Conservation (phyloP, 1,140 invertebrate genomes). For the Penaeus chinensis region DNA sequence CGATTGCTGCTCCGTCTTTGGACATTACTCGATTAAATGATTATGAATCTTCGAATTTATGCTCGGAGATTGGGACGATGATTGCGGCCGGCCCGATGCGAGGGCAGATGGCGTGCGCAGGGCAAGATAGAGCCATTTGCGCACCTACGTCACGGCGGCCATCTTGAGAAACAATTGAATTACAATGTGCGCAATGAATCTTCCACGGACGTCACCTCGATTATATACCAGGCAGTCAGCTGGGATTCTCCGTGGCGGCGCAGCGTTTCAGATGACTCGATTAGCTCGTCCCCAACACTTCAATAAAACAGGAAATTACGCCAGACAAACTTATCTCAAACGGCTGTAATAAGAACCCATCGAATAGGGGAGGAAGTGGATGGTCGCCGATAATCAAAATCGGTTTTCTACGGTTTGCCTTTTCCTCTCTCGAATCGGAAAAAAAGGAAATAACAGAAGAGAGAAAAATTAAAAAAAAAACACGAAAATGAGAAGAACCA, state of each 20-base stretch:
- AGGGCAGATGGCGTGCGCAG: slow-evolving; percentile 28
- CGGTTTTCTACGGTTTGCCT: not conserved
- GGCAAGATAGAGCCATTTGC: slow-evolving; percentile 50
- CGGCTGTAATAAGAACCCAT: too few species aligned
- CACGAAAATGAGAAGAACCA: too few species aligned
- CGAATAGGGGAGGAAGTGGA: too few species aligned
- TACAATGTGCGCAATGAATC: slow-evolving; percentile 59
- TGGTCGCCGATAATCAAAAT: too few species aligned
- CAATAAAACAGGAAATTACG: slow-evolving; percentile 13
- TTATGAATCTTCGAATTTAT: too few species aligned
- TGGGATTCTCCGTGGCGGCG: not conserved
- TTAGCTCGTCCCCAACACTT: slow-evolving; percentile 14
- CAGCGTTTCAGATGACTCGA: slow-evolving; percentile 20
- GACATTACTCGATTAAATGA: too few species aligned
- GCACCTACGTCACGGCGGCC: slow-evolving; percentile 53
- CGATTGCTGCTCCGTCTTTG: too few species aligned
- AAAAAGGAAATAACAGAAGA: not conserved
- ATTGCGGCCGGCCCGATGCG: too few species aligned
- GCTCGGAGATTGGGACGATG: too few species aligned
- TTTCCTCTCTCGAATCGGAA: too few species aligned
- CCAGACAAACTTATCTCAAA: too few species aligned
- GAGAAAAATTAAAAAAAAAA: not conserved
- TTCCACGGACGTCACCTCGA: slow-evolving; percentile 51
- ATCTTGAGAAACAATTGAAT: slow-evolving; percentile 61
- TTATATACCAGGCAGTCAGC: slow-evolving; percentile 51